Conservation (phyloP, 2,888 invertebrate genomes). For the Noctua janthina region DNA sequence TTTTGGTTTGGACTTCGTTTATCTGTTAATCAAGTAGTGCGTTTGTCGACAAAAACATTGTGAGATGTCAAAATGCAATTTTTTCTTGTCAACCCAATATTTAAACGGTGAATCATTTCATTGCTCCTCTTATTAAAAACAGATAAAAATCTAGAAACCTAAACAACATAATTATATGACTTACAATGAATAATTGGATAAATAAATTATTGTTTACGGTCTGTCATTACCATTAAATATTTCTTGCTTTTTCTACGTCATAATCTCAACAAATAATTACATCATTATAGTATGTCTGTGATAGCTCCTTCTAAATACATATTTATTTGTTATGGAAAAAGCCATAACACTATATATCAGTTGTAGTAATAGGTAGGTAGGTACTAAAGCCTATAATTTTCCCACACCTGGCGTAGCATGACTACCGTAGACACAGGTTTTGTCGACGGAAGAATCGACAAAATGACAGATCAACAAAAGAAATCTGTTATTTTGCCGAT, state of each 20-base stretch:
- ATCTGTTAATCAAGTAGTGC: not conserved
- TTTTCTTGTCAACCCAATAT: not conserved
- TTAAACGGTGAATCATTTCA: not conserved
- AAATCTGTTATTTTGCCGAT: too few species aligned
- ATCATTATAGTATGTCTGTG: not conserved
- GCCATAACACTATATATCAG: not conserved
- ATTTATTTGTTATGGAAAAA: conserved; percentile 41
- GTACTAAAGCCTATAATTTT: not conserved
- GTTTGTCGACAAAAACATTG: not conserved
- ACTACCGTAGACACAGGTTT: too few species aligned
- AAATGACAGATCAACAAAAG: too few species aligned
- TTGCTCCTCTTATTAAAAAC: not conserved
- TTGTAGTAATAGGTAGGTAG: not conserved
- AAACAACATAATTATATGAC: not conserved
- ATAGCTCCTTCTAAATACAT: not conserved
- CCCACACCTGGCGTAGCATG: too few species aligned
- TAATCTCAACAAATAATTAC: conserved; percentile 9
- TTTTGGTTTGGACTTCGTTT: too few species aligned
- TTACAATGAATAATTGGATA: not conserved
- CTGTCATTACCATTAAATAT: conserved; percentile 3
- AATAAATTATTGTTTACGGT: not conserved
- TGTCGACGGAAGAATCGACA: too few species aligned
- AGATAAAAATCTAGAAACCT: not conserved
- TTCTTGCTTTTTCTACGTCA: conserved; percentile 19
- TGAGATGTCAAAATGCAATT: not conserved